These are phyloP conservation scores for Penaeus vannamei DNA, from an alignment of 1,140 invertebrate species.

Conservation along the genomic window DNA sequence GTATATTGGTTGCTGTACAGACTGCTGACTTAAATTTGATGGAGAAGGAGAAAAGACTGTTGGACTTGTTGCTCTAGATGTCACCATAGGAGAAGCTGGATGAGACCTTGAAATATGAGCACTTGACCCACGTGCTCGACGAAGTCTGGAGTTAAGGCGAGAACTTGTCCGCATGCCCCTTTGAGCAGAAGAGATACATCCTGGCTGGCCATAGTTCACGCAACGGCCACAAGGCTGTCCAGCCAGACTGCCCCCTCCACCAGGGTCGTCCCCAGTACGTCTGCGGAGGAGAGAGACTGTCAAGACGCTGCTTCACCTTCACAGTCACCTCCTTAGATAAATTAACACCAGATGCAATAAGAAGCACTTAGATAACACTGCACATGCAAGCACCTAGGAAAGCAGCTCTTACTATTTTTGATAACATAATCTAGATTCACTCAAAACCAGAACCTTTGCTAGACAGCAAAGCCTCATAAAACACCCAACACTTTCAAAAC, in stretches of 20 bases:
- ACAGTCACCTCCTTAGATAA: neutral
- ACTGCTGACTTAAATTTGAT: neutral
- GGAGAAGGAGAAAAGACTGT: conserved; percentile 32
- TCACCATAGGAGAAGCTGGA: conserved; percentile 45
- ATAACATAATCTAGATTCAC: no score
- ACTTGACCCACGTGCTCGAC: conserved; percentile 7
- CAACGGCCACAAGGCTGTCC: conserved; percentile 51
- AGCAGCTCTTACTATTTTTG: no score
- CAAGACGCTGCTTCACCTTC: conserved; percentile 44
- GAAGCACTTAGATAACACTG: no score
- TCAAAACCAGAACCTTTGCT: no score
- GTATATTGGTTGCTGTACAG: conserved; percentile 37
- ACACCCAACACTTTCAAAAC: no score
- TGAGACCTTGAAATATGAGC: conserved; percentile 37
- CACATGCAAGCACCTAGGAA: no score
- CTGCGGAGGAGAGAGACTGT: conserved; percentile 58
- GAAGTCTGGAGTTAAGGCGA: conserved; percentile 23
- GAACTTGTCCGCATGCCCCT: conserved; percentile 1
- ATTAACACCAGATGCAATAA: neutral
- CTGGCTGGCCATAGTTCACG: conserved; percentile 49
- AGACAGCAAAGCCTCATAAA: no score
- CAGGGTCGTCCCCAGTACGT: conserved; percentile 52
- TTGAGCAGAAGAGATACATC: conserved; percentile 31
- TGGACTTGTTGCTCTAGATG: conserved; percentile 45
- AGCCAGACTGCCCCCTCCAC: conserved; percentile 49